Conservation (phyloP, 2,113 vertebrate species). For the Mus pahari region DNA sequence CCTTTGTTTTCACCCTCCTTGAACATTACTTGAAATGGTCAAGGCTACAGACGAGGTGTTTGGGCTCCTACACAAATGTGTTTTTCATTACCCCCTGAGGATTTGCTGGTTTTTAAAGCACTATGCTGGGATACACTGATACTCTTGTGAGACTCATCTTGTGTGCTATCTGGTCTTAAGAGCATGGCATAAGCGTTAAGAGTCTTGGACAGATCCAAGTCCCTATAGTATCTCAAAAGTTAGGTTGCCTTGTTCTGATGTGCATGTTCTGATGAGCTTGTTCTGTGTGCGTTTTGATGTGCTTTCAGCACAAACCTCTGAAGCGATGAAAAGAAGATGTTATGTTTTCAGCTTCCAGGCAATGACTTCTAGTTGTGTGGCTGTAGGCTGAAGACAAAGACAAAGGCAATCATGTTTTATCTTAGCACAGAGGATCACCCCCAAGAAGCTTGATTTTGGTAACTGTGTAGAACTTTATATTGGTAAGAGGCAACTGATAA, state of each 20-base stretch:
- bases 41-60: background rate
- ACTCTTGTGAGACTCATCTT: background rate
- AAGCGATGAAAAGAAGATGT: background rate
- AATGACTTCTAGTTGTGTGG: background rate
- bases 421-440: background rate
- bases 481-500: background rate
- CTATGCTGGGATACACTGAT: background rate
- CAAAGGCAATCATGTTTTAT: background rate
- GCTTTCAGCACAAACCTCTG: background rate
- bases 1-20: background rate
- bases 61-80: background rate
- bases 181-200: background rate
- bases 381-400: background rate
- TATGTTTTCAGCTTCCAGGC: slow-evolving; percentile 11
- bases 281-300: background rate
- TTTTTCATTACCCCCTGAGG: background rate
- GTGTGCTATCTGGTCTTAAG: background rate
- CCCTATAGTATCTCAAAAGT: background rate
- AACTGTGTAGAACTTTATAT: background rate
- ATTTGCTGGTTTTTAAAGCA: background rate
- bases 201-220: background rate
- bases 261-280: too few relatives aligned
- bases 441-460: background rate
- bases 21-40: background rate
- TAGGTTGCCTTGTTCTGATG: background rate